Evolutionary conservation across 2,888 invertebrate genomes (phyloP).

Genomic region (Fragum whitleyi): DNA sequence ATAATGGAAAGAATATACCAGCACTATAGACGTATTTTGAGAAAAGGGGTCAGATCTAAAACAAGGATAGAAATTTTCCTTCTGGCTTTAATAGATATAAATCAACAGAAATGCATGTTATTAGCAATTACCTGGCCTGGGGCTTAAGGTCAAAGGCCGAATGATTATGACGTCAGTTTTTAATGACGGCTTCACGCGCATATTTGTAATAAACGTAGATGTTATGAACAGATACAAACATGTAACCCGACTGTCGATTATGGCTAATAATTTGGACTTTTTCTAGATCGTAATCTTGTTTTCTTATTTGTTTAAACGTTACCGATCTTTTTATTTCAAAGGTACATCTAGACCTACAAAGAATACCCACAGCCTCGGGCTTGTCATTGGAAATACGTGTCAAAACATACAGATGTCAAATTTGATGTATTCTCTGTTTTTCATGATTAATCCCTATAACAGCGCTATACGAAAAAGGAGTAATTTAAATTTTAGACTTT

Average conservation of each 20-base stretch:
- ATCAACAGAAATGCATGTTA: conserved; percentile 32
- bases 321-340: conserved; percentile 4
- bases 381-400: background rate
- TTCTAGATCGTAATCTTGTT: conserved; percentile 10
- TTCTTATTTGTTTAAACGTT: background rate
- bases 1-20: no score
- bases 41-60: background rate
- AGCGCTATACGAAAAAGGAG: no score
- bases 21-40: no score
- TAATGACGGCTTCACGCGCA: conserved; percentile 18
- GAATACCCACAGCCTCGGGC: background rate
- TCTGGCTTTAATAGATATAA: conserved; percentile 7
- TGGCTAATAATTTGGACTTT: background rate
- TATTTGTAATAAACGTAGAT: conserved; percentile 21
- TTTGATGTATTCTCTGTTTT: background rate
- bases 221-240: conserved; percentile 11
- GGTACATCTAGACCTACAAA: background rate
- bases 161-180: conserved; percentile 18
- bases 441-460: no score
- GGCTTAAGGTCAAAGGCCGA: conserved; percentile 17
- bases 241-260: background rate
- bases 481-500: no score
- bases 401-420: background rate
- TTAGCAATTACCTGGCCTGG: conserved; percentile 2
- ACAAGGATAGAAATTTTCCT: background rate